Evolutionary conservation across 2,888 invertebrate species (phyloP).

Genomic region (Coelopa pilipes): DNA sequence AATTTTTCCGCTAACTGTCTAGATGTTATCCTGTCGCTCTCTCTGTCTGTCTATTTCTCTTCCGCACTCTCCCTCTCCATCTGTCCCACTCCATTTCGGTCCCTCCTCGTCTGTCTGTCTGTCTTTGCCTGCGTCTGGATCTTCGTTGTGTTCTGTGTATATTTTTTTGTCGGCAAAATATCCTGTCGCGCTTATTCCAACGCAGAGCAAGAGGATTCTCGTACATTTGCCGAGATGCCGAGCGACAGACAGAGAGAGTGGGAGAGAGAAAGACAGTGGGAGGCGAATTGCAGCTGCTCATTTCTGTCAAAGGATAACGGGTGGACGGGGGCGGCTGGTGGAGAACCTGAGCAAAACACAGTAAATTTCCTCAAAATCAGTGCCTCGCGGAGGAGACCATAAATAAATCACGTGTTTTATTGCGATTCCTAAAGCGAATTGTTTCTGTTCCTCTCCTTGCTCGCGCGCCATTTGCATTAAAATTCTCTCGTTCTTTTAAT

Average conservation of each 20-base stretch:
- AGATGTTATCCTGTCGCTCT: slow-evolving; percentile 28
- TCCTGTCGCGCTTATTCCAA: slow-evolving; percentile 23
- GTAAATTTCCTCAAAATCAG: slow-evolving; percentile 7
- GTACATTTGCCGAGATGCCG: too few relatives aligned
- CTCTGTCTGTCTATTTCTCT: background rate
- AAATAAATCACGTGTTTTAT: slow-evolving; percentile 24
- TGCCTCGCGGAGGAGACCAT: background rate
- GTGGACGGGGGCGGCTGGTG: background rate
- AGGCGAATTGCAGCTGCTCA: slow-evolving; percentile 14
- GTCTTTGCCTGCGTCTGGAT: background rate
- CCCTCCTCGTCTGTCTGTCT: slow-evolving; percentile 11
- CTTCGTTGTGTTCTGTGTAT: background rate
- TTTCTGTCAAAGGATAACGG: background rate
- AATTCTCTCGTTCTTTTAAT: too few relatives aligned
- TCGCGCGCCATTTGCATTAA: too few relatives aligned
- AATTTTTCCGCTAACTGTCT: slow-evolving; percentile 28
- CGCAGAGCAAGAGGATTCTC: slow-evolving; percentile 5
- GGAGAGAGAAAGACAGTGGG: background rate
- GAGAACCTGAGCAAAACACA: background rate
- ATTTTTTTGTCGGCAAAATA: slow-evolving; percentile 7
- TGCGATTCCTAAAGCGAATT: slow-evolving; percentile 13
- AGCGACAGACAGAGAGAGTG: too few relatives aligned
- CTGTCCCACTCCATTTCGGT: too few relatives aligned
- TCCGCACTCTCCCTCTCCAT: background rate
- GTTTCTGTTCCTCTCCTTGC: background rate